phyloP scores from a whole-genome alignment of 2,888 invertebrate genomes.

The Flabesymbios commensalis region DNA sequence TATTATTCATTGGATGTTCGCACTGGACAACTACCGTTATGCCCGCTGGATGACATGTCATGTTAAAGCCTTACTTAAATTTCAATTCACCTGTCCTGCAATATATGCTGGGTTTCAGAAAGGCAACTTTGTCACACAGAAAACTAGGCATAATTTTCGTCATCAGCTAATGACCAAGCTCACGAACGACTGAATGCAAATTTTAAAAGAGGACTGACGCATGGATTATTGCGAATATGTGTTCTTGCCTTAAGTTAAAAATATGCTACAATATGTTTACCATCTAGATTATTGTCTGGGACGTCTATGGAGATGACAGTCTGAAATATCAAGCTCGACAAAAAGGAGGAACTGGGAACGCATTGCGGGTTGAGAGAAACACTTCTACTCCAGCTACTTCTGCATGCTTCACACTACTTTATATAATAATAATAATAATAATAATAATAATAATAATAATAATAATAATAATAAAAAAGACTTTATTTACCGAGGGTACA shows the following conservation, averaged over 20 bases:
- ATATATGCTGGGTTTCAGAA: not conserved
- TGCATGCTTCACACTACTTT: no score
- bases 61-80: not conserved
- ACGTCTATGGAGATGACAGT: not conserved
- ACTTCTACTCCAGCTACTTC: no score
- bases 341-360: not conserved
- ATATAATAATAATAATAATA: no score
- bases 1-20: constrained; percentile 1
- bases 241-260: not conserved
- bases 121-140: constrained; percentile 1
- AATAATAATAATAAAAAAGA: no score
- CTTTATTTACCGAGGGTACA: no score
- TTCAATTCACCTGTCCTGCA: not conserved
- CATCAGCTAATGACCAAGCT: constrained; percentile 4
- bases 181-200: constrained; percentile 6
- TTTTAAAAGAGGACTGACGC: constrained; percentile 5
- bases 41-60: not conserved
- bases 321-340: not conserved
- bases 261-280: not conserved
- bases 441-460: no score
- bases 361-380: not conserved
- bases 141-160: not conserved
- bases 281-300: not conserved
- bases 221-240: no score
- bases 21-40: constrained; percentile 1